Percentiles rank a stretch among this genome's conserved stretches.
phyloP scores from a whole-genome alignment of 2,113 vertebrate genomes.

The Hiodon alosoides region DNA sequence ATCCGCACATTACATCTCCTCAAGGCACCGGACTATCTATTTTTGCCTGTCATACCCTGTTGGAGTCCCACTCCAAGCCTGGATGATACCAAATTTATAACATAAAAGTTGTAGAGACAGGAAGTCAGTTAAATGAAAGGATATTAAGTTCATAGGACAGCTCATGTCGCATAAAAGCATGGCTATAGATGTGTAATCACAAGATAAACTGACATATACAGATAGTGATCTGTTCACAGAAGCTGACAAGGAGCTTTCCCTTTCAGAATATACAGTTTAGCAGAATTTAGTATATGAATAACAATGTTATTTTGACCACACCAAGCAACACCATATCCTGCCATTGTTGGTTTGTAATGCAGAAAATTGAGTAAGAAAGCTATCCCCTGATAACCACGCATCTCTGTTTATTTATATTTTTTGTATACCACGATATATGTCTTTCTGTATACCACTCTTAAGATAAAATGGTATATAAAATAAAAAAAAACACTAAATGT shows the following conservation, averaged over 20 bases:
- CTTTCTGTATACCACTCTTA: too few species aligned
- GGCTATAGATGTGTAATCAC: constrained; percentile 1
- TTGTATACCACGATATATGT: too few species aligned
- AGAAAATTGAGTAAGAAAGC: too few species aligned
- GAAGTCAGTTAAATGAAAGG: constrained; percentile 13
- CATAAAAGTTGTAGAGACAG: constrained; percentile 4
- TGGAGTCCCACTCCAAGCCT: neutral
- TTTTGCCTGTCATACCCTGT: constrained; percentile 9
- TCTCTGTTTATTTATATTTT: too few species aligned
- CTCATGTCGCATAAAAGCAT: constrained; percentile 1
- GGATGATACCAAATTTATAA: constrained; percentile 14
- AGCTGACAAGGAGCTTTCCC: constrained; percentile 4
- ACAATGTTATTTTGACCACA: neutral
- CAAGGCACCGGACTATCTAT: constrained; percentile 2
- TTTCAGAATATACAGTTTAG: constrained; percentile 3
- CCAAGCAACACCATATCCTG: too few species aligned
- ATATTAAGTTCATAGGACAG: constrained; percentile 3
- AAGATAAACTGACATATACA: neutral
- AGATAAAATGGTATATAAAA: too few species aligned
- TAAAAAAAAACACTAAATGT: too few species aligned
- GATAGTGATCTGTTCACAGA: neutral
- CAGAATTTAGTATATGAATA: constrained; percentile 3
- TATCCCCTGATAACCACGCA: too few species aligned
- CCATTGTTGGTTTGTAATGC: too few species aligned
- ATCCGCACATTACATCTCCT: neutral